Base-by-base conservation (phyloP, 2,797 vertebrate genomes). In the Ctenochaetus hawaiiensis region DNA sequence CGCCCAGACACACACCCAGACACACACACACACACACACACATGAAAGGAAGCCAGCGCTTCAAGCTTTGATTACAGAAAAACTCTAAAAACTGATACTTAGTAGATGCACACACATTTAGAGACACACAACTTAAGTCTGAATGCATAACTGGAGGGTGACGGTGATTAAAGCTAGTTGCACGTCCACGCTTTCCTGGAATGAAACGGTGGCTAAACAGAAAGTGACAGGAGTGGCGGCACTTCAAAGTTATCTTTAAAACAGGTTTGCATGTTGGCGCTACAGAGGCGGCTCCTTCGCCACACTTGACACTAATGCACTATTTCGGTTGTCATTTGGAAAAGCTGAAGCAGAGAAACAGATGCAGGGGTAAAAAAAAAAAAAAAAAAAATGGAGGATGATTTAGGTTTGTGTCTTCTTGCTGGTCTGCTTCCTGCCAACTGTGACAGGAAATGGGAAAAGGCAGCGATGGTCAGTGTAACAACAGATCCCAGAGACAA, bases 101-200 rank as follows among this genome's bases (percentile, higher is more conserved):
- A 85, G 88, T 74, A 72, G 80, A 69, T 30, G 57, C 56, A 61
- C 71, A 74, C 61, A 78, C 16, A 56, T 69, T 58, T 34, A 72
- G 57, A 75, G 57, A 80, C 60, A 65, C 81, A 58, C 44, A 78
- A 18, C 51, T 75, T 30, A 22, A 77, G 73, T 62, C 53, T 74
- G 75, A 72, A 72, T 67, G 69, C 61, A 84, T 82, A 84, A 76
- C 76, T 89, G 13, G 6, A 75, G 81, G 82, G 79, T 77, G 80
- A 77, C 60, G 20, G 80, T 79, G 88, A 91, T 91, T 93, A 90
- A 91, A 90, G 85, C 44, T 81, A 84, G 84, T 66, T 67, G 82
- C 73, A 75, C 71, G 22, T 81, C 81, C 83, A 34, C 7, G 53
- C 74, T 86, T 77, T 75, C 72, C 81, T 77, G 62, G 72, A 88